phyloP scores from a whole-genome alignment of 2,888 invertebrate genomes.

The Colostygia pectinataria region DNA sequence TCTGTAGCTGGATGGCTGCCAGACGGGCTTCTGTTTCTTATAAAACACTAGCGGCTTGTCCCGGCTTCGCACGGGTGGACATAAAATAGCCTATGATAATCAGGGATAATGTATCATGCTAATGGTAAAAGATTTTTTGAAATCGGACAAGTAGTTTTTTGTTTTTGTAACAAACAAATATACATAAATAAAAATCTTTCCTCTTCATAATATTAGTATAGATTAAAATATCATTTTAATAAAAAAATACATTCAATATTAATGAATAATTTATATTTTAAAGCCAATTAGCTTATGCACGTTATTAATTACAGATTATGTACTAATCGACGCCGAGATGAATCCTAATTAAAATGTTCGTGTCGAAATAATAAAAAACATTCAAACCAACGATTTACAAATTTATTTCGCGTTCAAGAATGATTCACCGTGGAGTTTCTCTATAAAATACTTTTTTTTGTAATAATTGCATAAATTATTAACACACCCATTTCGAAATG shows the following conservation, averaged over 20 bases:
- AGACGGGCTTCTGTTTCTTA: no score
- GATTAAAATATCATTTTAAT: neutral
- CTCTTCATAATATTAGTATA: no score
- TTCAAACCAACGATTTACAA: conserved; percentile 14
- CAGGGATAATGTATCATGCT: no score
- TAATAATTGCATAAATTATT: conserved; percentile 31
- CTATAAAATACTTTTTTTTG: conserved; percentile 20
- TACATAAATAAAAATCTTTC: no score
- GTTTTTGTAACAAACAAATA: no score
- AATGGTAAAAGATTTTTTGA: no score
- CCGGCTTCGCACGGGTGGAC: no score
- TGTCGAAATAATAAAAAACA: conserved; percentile 16
- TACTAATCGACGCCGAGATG: neutral
- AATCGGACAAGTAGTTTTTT: no score
- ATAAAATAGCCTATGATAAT: no score
- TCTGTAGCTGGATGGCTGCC: no score
- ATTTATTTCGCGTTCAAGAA: conserved; percentile 23
- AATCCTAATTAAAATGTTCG: conserved; percentile 3
- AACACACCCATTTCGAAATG: conserved; percentile 28
- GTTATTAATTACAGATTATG: conserved; percentile 4
- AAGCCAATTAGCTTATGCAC: neutral
- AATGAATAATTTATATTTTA: conserved; percentile 1
- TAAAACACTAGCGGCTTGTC: no score
- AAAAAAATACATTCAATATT: neutral
- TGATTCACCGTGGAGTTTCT: conserved; percentile 23